phyloP scores from a whole-genome alignment of 2,797 vertebrate species.

The Gobionotothen gibberifrons region DNA sequence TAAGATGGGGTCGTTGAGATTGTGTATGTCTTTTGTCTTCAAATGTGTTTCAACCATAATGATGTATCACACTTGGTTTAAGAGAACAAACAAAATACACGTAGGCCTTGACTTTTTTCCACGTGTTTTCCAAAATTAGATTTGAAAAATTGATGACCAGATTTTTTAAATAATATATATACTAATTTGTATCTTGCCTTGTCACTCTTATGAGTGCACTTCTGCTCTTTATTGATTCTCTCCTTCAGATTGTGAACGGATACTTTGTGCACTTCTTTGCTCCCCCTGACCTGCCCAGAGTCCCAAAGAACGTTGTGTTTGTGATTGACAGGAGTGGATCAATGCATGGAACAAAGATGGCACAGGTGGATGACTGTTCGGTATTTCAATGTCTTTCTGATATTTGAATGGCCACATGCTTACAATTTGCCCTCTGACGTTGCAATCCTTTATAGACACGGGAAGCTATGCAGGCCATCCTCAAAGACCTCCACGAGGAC shows the following conservation, averaged over 20 bases:
- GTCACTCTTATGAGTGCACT: neutral
- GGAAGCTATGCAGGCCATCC: constrained; percentile 86
- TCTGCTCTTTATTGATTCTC: neutral
- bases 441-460: constrained; percentile 80
- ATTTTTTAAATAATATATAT: neutral
- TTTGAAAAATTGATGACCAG: too few species aligned
- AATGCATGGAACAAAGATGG: constrained; percentile 86
- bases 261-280: constrained; percentile 97
- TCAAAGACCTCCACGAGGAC: constrained; percentile 83
- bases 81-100: too few species aligned
- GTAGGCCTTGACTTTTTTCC: too few species aligned
- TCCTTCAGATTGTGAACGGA: constrained; percentile 90
- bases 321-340: constrained; percentile 91
- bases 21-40: too few species aligned
- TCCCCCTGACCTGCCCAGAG: constrained; percentile 83
- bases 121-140: too few species aligned
- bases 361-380: constrained; percentile 79
- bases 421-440: constrained; percentile 9
- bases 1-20: too few species aligned
- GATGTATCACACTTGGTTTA: too few species aligned
- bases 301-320: constrained; percentile 92
- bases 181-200: neutral
- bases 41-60: too few species aligned
- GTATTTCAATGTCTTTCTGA: neutral
- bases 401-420: neutral